Evolutionary conservation across 1,140 invertebrate species (phyloP).

Genomic region (Tetramorium alpestre): DNA sequence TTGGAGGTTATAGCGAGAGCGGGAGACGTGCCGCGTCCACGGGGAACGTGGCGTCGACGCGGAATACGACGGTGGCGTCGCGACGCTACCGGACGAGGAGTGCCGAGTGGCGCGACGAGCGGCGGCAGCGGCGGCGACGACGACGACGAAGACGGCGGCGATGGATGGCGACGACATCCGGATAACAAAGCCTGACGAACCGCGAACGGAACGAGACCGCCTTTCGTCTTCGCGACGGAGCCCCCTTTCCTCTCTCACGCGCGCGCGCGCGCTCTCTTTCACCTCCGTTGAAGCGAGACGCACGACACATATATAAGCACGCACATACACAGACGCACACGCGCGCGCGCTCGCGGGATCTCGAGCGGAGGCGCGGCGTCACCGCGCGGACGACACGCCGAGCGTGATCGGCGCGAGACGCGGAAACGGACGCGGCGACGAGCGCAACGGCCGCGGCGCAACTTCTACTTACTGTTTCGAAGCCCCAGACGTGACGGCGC

Average conservation of each 20-base stretch:
- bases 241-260: background rate
- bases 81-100: conserved; percentile 1
- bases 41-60: conserved; percentile 10
- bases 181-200: background rate
- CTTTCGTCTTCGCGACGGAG: background rate
- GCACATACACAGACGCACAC: background rate
- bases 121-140: background rate
- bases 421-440: too few species aligned
- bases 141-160: background rate
- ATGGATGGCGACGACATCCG: background rate
- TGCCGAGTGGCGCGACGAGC: background rate
- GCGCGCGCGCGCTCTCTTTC: background rate
- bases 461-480: conserved; percentile 79
- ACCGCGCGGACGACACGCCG: background rate
- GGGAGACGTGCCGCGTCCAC: background rate
- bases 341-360: conserved; percentile 34
- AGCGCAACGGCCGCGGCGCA: too few species aligned
- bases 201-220: background rate
- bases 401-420: background rate
- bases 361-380: conserved; percentile 5
- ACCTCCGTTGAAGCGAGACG: background rate
- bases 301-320: background rate
- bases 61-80: background rate
- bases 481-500: conserved; percentile 58
- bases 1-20: conserved; percentile 66